Percentiles rank a stretch among this genome's conserved stretches.
Conservation (phyloP, 2,797 vertebrate genomes). For the Sphaeramia orbicularis region DNA sequence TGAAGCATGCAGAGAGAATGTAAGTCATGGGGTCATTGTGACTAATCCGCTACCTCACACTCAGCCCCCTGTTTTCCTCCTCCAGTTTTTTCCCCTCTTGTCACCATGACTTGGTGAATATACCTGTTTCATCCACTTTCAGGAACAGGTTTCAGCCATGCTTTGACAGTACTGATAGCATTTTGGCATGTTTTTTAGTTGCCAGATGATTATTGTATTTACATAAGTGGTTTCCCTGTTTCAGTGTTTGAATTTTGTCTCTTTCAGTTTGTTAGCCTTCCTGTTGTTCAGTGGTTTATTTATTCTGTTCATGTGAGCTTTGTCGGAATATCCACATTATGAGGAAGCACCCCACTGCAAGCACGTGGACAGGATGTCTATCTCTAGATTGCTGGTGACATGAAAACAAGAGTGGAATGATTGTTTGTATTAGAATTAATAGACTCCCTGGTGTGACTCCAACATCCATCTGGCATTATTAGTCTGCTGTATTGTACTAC, state of each 20-base stretch:
- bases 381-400: constrained; percentile 22
- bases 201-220: constrained; percentile 48
- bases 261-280: constrained; percentile 30
- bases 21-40: constrained; percentile 77
- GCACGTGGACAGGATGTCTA: constrained; percentile 56
- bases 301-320: constrained; percentile 41
- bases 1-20: constrained; percentile 74
- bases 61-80: constrained; percentile 20
- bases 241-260: constrained; percentile 32
- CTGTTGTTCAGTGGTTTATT: constrained; percentile 46
- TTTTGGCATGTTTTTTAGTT: constrained; percentile 11
- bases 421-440: constrained; percentile 56
- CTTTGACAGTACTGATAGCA: not conserved
- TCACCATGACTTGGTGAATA: not conserved
- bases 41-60: constrained; percentile 58
- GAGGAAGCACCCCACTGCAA: constrained; percentile 14
- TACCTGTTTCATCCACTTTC: not conserved
- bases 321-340: constrained; percentile 60
- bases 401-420: constrained; percentile 36
- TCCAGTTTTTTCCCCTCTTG: not conserved
- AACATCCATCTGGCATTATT: constrained; percentile 18
- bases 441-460: constrained; percentile 31
- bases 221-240: constrained; percentile 31
- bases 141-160: constrained; percentile 13
- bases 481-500: not conserved